These are phyloP conservation scores for Oncorhynchus kisutch DNA, from an alignment of 2,113 vertebrate genomes.

Conservation along the genomic window DNA sequence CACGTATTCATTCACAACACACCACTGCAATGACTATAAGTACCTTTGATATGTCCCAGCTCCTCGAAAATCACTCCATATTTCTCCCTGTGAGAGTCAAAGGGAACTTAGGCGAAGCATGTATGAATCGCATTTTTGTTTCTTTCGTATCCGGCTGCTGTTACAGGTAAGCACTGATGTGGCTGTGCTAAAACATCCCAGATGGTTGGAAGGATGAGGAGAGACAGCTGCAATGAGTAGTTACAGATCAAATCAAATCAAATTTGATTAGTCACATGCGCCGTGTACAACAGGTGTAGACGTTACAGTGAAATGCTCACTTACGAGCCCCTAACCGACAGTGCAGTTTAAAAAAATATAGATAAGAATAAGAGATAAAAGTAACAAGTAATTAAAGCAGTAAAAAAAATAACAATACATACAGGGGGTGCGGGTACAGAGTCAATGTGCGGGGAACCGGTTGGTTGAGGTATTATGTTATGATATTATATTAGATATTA, in stretches of 20 bases:
- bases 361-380: too few species aligned
- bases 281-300: too few species aligned
- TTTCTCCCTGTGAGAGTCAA: background rate
- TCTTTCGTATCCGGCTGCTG: background rate
- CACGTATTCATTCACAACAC: background rate
- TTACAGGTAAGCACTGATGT: background rate
- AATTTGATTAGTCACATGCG: too few species aligned
- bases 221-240: background rate
- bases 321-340: too few species aligned
- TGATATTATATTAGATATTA: too few species aligned
- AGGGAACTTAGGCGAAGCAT: background rate
- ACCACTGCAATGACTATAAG: background rate
- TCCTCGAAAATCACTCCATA: background rate
- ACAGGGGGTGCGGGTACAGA: too few species aligned
- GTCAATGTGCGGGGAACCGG: too few species aligned
- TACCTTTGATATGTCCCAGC: constrained; percentile 15
- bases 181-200: background rate
- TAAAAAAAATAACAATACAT: too few species aligned
- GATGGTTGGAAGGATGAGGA: background rate
- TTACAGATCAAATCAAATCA: background rate
- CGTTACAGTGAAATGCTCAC: too few species aligned
- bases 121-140: background rate
- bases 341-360: too few species aligned
- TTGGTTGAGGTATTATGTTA: too few species aligned
- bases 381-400: too few species aligned